Conservation (phyloP, 2,888 invertebrate species). For the Eupithecia pulchellata region DNA sequence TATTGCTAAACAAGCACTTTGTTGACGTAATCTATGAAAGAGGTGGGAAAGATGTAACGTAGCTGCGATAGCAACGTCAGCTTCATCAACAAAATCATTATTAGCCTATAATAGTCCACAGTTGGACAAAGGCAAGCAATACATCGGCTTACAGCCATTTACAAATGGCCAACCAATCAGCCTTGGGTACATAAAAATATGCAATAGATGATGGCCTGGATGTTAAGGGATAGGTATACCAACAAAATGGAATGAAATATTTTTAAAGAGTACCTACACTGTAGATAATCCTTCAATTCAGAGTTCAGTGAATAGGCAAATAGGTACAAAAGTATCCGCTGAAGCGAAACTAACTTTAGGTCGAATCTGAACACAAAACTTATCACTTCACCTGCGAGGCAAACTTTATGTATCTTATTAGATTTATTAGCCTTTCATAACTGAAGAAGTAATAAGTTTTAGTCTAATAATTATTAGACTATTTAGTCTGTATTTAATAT, state of each 20-base stretch:
- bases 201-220: no score
- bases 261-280: background rate
- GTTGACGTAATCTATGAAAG: background rate
- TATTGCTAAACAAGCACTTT: conserved; percentile 37
- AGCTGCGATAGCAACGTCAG: no score
- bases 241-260: background rate
- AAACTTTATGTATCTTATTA: background rate
- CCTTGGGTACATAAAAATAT: no score
- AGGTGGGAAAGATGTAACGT: conserved; percentile 2
- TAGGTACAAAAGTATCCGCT: background rate
- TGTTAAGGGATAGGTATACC: background rate
- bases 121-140: no score
- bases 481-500: no score
- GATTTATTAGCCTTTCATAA: conserved; percentile 1
- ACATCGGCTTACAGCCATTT: no score
- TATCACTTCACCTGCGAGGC: conserved; percentile 1
- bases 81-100: no score
- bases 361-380: background rate
- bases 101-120: no score
- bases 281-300: background rate
- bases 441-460: background rate
- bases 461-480: background rate
- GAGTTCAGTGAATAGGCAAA: background rate
- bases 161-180: no score
- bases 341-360: background rate